Conservation (phyloP, 2,888 invertebrate genomes). For the Epistrophella euchroma region DNA sequence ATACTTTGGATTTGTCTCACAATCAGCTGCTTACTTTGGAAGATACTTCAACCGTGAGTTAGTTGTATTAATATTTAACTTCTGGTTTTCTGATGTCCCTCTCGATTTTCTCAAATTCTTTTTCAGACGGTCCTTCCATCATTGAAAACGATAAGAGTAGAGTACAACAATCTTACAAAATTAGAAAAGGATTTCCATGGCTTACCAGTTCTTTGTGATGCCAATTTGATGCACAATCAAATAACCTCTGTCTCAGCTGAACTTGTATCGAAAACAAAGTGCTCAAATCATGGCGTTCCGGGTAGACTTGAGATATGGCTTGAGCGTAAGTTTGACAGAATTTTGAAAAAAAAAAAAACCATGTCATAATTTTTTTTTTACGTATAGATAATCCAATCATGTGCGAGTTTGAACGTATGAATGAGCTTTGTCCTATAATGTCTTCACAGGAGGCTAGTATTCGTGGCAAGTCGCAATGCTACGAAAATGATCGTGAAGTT, state of each 20-base stretch:
- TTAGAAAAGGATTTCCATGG: conserved; percentile 93
- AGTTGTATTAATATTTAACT: not conserved
- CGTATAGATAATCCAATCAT: conserved; percentile 92
- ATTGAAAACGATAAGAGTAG: conserved; percentile 90
- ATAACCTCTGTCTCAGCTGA: conserved; percentile 90
- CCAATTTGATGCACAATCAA: conserved; percentile 91
- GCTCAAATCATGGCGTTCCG: conserved; percentile 91
- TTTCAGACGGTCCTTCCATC: conserved; percentile 91
- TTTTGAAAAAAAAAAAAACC: not conserved
- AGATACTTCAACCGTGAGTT: conserved; percentile 91
- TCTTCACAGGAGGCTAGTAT: conserved; percentile 90
- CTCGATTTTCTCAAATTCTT: conserved; percentile 50
- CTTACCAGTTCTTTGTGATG: conserved; percentile 91
- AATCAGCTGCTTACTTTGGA: conserved; percentile 91
- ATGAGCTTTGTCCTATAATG: conserved; percentile 88
- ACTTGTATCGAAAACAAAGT: conserved; percentile 91
- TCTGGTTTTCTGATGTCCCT: not conserved
- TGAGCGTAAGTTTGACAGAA: conserved; percentile 87
- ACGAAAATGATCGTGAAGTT: conserved; percentile 82
- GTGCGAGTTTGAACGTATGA: conserved; percentile 88
- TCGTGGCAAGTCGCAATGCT: conserved; percentile 87
- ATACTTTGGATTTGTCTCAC: conserved; percentile 90
- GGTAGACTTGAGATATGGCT: conserved; percentile 88
- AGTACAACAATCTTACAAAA: conserved; percentile 90
- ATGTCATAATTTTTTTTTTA: not conserved